Percentiles rank a stretch among this genome's conserved stretches.
phyloP scores from a whole-genome alignment of 1,140 invertebrate species.

The Pectinophora gossypiella region DNA sequence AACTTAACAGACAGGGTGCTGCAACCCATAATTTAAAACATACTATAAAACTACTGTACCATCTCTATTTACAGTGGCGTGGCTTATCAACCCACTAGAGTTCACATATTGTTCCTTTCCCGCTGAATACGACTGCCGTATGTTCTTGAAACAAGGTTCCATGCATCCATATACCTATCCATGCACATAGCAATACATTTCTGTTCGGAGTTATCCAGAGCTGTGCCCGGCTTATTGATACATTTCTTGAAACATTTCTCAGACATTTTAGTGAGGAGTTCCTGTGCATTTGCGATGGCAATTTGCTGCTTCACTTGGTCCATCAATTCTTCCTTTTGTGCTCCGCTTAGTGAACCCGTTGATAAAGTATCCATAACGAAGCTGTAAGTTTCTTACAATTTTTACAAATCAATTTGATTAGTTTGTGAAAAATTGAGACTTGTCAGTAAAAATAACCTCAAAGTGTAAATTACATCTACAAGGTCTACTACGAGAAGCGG shows the following conservation, averaged over 20 bases:
- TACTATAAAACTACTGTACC: constrained; percentile 50
- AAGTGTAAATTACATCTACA: no score
- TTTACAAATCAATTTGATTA: background rate
- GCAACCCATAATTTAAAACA: constrained; percentile 55
- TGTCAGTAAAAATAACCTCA: constrained; percentile 1
- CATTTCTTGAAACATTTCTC: constrained; percentile 98
- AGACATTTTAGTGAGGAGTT: constrained; percentile 96
- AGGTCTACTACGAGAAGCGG: no score
- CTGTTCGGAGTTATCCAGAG: constrained; percentile 94
- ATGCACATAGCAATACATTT: constrained; percentile 99
- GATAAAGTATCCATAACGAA: constrained; percentile 56
- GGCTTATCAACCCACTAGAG: constrained; percentile 9
- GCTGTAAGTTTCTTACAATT: background rate
- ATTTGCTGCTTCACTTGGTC: constrained; percentile 97
- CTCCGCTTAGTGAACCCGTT: constrained; percentile 74
- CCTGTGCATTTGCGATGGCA: constrained; percentile 95
- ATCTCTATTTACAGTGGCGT: constrained; percentile 63
- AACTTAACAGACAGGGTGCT: constrained; percentile 49
- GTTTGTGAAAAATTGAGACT: background rate
- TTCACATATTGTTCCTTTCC: constrained; percentile 78
- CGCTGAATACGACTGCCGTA: constrained; percentile 89
- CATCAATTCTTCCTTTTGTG: constrained; percentile 93
- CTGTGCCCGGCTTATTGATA: constrained; percentile 92
- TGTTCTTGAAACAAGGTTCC: constrained; percentile 91
- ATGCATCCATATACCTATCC: constrained; percentile 98